Percentiles rank a stretch among this genome's conserved stretches.
These are phyloP conservation scores for Luffia ferchaultella DNA, from an alignment of 2,888 invertebrate species.

Conservation along the genomic window DNA sequence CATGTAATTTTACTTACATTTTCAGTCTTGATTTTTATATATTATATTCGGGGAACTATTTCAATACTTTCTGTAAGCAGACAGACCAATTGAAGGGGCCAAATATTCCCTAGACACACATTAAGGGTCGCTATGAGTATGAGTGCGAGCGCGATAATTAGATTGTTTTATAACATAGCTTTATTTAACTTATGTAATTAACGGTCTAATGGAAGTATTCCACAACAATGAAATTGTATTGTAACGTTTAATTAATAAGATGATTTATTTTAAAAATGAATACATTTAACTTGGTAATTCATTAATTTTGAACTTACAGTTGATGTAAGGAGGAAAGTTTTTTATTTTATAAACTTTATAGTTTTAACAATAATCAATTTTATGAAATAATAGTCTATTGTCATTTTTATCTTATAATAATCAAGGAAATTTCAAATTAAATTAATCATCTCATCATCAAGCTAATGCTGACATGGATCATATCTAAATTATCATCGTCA, in stretches of 20 bases:
- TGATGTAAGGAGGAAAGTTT: too few relatives aligned
- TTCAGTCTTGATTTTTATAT: too few relatives aligned
- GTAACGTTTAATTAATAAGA: neutral
- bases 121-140: too few relatives aligned
- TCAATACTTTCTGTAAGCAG: too few relatives aligned
- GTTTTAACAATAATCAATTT: neutral
- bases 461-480: neutral
- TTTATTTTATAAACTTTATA: neutral
- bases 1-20: too few relatives aligned
- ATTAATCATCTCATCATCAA: neutral
- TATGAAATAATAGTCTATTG: neutral
- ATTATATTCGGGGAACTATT: too few relatives aligned
- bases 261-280: neutral
- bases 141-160: too few relatives aligned
- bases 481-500: neutral
- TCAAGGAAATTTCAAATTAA: neutral
- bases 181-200: neutral
- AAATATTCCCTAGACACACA: too few relatives aligned
- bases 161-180: neutral
- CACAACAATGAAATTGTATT: neutral
- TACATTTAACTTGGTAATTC: neutral
- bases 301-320: neutral
- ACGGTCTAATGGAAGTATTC: neutral
- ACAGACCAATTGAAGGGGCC: too few relatives aligned
- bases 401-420: neutral